phyloP scores from a whole-genome alignment of 2,113 vertebrate genomes.

The Tragelaphus imberbis region DNA sequence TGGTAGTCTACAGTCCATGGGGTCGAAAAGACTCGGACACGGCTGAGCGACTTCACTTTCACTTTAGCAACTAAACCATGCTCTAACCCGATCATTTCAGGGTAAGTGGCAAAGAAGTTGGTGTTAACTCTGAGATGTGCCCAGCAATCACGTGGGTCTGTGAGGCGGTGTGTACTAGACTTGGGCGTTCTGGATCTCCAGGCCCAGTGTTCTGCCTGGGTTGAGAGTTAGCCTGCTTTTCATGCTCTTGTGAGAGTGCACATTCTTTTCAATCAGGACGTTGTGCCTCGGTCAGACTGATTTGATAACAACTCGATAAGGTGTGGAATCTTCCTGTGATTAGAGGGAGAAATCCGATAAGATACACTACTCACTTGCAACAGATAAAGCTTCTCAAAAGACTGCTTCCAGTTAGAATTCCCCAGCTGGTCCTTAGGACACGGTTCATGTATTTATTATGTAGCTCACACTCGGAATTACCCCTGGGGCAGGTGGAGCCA shows the following conservation, averaged over 20 bases:
- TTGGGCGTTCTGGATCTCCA: neutral
- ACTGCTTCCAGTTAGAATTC: slow-evolving; percentile 47
- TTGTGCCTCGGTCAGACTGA: neutral
- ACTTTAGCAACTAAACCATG: neutral
- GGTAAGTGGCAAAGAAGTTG: neutral
- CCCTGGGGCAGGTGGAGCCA: slow-evolving; percentile 11
- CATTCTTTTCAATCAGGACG: slow-evolving; percentile 17
- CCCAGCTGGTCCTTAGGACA: slow-evolving; percentile 15
- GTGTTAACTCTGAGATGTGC: neutral
- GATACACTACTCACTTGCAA: slow-evolving; percentile 11
- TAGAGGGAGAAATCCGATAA: slow-evolving; percentile 54
- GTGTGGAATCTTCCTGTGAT: slow-evolving; percentile 48
- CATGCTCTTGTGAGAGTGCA: neutral
- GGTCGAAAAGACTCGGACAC: neutral
- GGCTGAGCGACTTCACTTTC: too few species aligned
- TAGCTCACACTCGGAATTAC: slow-evolving; percentile 29
- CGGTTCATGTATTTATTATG: slow-evolving; percentile 33
- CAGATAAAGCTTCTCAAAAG: slow-evolving; percentile 62
- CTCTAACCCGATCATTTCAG: neutral
- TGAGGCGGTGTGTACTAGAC: neutral
- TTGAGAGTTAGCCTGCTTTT: neutral
- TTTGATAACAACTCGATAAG: slow-evolving; percentile 68
- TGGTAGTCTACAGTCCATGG: neutral
- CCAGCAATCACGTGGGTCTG: neutral
- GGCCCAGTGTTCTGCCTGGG: neutral